phyloP scores from a whole-genome alignment of 30 jellyfish, hydroid and myxozoan genomes.

The Aurelia coerulea region DNA sequence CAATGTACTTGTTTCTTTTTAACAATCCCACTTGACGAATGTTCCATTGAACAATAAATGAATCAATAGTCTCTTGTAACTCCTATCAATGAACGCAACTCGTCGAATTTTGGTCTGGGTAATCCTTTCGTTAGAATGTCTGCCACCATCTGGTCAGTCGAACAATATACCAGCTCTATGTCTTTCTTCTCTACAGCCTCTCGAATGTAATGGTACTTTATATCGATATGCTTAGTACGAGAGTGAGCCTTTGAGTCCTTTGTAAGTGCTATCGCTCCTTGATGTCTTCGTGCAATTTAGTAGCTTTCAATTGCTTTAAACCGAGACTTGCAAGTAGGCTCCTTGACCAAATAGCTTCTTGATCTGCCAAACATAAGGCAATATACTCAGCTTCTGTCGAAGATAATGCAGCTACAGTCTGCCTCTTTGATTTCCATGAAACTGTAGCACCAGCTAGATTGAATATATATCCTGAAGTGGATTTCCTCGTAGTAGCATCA shows the following conservation, averaged over 20 bases:
- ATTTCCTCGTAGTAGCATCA: conserved; percentile 36
- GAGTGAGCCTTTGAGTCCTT: conserved; percentile 24
- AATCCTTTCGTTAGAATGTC: too few species aligned
- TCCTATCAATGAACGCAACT: too few species aligned
- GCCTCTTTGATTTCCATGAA: conserved; percentile 18
- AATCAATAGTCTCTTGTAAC: background rate
- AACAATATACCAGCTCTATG: conserved; percentile 23
- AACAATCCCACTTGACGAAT: conserved; percentile 23
- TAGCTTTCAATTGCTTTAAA: conserved; percentile 6
- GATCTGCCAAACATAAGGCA: too few species aligned
- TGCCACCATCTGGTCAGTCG: conserved; percentile 20
- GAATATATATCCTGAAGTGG: conserved; percentile 56
- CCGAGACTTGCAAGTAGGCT: conserved; percentile 11
- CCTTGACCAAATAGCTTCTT: conserved; percentile 1
- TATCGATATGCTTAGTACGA: conserved; percentile 26
- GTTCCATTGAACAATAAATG: background rate
- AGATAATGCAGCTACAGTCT: background rate
- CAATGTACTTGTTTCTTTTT: background rate
- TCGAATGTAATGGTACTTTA: too few species aligned
- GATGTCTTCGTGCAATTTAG: conserved; percentile 25
- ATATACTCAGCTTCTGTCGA: too few species aligned
- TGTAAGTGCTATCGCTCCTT: background rate
- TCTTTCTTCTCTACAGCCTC: conserved; percentile 7
- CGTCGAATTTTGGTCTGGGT: too few species aligned
- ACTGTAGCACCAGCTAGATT: conserved; percentile 6